These are phyloP conservation scores for Grantiella picta DNA, from an alignment of 2,113 vertebrate species.

Conservation along the genomic window DNA sequence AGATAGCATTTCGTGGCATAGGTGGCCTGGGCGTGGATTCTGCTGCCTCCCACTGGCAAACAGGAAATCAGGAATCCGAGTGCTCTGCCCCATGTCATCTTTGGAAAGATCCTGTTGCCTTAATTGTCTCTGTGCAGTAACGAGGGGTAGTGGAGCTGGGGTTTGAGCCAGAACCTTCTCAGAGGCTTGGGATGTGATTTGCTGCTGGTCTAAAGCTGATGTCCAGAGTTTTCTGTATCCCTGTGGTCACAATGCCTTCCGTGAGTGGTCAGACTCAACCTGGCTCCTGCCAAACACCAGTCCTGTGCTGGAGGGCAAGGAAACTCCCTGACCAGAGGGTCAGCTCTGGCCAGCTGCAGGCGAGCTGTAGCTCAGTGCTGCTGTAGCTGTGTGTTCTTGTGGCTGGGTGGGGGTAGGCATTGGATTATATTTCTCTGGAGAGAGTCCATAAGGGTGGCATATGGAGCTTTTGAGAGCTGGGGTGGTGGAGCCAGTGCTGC, in stretches of 20 bases:
- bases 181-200: not conserved
- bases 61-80: not conserved
- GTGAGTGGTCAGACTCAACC: not conserved
- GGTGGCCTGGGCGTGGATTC: not conserved
- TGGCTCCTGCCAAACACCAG: not conserved
- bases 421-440: not conserved
- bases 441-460: accelerated
- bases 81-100: accelerated
- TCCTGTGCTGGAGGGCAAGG: not conserved
- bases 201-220: not conserved
- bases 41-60: not conserved
- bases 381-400: not conserved
- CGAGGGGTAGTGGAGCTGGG: accelerated
- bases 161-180: not conserved
- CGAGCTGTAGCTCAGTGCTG: not conserved
- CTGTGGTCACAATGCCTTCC: not conserved
- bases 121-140: not conserved
- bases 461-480: not conserved
- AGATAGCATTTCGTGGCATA: not conserved
- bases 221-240: not conserved
- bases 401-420: not conserved
- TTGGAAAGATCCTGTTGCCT: not conserved
- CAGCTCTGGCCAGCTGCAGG: accelerated
- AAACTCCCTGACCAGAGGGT: not conserved
- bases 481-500: not conserved